Conservation (phyloP, 1,140 invertebrate genomes). For the Caenorhabditis tropicalis region DNA sequence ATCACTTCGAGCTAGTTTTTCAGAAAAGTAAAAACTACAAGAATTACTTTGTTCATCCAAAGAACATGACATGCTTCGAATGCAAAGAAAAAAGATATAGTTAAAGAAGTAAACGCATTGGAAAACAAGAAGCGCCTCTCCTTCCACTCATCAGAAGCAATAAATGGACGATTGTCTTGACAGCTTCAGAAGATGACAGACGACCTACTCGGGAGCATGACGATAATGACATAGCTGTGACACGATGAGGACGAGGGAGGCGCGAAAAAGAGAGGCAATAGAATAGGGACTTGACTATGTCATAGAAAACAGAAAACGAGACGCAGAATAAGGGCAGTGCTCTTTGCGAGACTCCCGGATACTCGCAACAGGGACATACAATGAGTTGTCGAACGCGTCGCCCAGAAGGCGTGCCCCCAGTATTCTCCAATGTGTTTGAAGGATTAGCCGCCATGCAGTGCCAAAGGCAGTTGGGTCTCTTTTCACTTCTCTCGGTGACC, state of each 20-base stretch:
- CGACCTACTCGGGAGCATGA: neutral
- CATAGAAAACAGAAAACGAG: neutral
- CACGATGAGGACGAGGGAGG: neutral
- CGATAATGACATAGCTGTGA: neutral
- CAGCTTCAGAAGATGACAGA: neutral
- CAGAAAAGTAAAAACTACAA: neutral
- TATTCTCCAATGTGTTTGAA: slow-evolving; percentile 1
- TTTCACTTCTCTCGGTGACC: neutral
- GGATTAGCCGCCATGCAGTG: neutral
- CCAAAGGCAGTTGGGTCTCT: neutral
- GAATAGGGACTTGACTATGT: neutral
- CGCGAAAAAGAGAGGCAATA: neutral
- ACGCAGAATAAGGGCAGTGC: slow-evolving; percentile 35
- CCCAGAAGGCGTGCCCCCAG: neutral
- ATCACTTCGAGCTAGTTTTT: neutral
- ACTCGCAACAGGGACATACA: slow-evolving; percentile 22
- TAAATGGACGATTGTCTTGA: neutral
- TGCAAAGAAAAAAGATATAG: neutral
- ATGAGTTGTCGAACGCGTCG: slow-evolving; percentile 2
- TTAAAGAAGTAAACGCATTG: neutral
- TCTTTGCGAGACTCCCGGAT: slow-evolving; percentile 21
- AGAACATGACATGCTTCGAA: neutral
- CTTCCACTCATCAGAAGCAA: neutral
- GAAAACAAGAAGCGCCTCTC: neutral
- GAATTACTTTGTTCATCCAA: neutral